A percentile compares a stretch with the other conserved stretches of the same genome.
These are phyloP conservation scores for Eudemis profundana DNA, from an alignment of 2,888 invertebrate genomes.

Conservation along the genomic window DNA sequence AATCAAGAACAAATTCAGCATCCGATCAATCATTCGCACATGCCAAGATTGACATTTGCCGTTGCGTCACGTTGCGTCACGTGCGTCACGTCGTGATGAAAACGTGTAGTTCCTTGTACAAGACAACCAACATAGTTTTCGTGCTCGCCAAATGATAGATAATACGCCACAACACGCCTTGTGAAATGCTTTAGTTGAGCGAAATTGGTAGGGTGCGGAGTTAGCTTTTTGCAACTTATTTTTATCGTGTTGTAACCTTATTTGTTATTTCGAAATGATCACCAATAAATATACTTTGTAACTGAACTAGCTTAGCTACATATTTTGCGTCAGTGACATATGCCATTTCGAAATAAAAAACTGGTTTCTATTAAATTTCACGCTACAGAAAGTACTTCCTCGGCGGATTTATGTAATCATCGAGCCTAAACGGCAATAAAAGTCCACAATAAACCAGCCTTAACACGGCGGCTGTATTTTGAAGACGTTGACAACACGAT, in stretches of 20 bases:
- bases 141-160: slow-evolving; percentile 43
- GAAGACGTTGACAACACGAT: slow-evolving; percentile 56
- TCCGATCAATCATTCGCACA: slow-evolving; percentile 63
- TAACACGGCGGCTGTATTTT: slow-evolving; percentile 46
- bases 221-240: slow-evolving; percentile 19
- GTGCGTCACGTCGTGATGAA: slow-evolving; percentile 63
- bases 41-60: slow-evolving; percentile 66
- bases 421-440: slow-evolving; percentile 5
- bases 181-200: slow-evolving; percentile 42
- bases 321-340: neutral
- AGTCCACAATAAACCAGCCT: slow-evolving; percentile 14
- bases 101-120: slow-evolving; percentile 58
- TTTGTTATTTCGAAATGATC: no score
- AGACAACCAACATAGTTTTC: slow-evolving; percentile 40
- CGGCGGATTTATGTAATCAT: slow-evolving; percentile 10
- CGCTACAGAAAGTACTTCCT: slow-evolving; percentile 1
- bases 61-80: slow-evolving; percentile 59
- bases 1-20: slow-evolving; percentile 47
- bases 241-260: neutral
- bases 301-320: no score
- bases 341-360: no score
- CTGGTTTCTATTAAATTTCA: slow-evolving; percentile 3
- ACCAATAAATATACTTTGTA: no score
- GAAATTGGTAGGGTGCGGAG: slow-evolving; percentile 25
- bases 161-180: slow-evolving; percentile 40